Conservation (phyloP, 2,888 invertebrate genomes). For the Kryphioiulus occultus region DNA sequence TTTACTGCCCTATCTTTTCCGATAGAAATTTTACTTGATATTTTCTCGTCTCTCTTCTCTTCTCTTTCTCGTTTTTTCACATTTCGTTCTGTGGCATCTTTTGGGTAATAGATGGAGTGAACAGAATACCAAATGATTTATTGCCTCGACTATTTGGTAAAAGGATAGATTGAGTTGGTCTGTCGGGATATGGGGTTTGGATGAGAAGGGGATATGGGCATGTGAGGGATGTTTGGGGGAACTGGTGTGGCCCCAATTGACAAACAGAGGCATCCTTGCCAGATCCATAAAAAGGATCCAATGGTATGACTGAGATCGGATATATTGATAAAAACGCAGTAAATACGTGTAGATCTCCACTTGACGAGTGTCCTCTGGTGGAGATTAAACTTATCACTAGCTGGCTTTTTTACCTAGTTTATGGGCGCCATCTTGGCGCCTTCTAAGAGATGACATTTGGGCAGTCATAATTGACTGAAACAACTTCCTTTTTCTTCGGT, state of each 20-base stretch:
- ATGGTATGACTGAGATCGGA: conserved; percentile 23
- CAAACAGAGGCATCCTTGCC: conserved; percentile 8
- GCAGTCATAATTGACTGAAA: conserved; percentile 4
- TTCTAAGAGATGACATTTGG: not conserved
- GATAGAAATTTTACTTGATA: conserved; percentile 7
- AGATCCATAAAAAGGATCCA: not conserved
- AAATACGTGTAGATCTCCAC: conserved; percentile 15
- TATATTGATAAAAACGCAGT: conserved; percentile 11
- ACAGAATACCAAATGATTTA: conserved; percentile 49
- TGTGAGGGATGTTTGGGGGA: not conserved
- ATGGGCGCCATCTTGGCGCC: conserved; percentile 16
- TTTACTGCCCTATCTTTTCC: conserved; percentile 26
- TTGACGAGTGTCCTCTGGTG: conserved; percentile 23
- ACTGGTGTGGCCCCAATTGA: not conserved
- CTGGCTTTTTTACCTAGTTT: not conserved
- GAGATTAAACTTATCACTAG: not conserved
- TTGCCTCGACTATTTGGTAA: conserved; percentile 46
- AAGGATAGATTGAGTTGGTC: conserved; percentile 47
- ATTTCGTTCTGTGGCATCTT: conserved; percentile 28
- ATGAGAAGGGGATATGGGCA: not conserved
- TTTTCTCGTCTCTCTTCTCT: not conserved
- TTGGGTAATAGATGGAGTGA: conserved; percentile 42
- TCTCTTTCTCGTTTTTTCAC: not conserved
- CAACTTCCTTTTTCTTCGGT: not conserved
- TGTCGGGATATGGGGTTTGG: conserved; percentile 21